Conservation (phyloP, 1,140 invertebrate genomes). For the Hyles euphorbiae region DNA sequence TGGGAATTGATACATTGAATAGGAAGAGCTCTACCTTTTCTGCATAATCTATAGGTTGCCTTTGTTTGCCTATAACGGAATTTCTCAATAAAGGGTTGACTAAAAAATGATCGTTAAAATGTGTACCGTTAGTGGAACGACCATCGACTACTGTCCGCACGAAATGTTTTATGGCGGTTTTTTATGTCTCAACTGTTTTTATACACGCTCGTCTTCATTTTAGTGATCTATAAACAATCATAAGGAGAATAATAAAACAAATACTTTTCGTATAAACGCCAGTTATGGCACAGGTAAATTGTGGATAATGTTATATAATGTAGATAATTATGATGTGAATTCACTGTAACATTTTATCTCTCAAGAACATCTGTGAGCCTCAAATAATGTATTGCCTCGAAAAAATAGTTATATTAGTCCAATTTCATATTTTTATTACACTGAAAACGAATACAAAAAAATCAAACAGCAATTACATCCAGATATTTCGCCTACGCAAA, state of each 20-base stretch:
- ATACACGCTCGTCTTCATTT: neutral
- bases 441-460: neutral
- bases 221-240: too few species aligned
- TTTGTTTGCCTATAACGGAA: conserved; percentile 60
- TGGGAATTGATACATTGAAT: conserved; percentile 71
- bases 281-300: too few species aligned
- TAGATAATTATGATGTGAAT: too few species aligned
- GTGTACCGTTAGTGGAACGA: conserved; percentile 48
- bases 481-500: conserved; percentile 19
- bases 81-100: conserved; percentile 56
- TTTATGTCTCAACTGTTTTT: conserved; percentile 14
- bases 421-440: too few species aligned
- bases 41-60: conserved; percentile 67
- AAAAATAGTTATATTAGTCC: too few species aligned
- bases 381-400: too few species aligned
- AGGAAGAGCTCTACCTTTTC: conserved; percentile 61
- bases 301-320: too few species aligned
- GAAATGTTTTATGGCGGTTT: conserved; percentile 7
- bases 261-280: too few species aligned
- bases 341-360: too few species aligned
- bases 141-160: conserved; percentile 38
- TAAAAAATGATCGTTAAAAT: conserved; percentile 47
- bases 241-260: too few species aligned
- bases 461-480: conserved; percentile 12
- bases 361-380: too few species aligned